These are phyloP conservation scores for Drosophila buzzatii DNA, from an alignment of 2,888 invertebrate species.

Conservation along the genomic window DNA sequence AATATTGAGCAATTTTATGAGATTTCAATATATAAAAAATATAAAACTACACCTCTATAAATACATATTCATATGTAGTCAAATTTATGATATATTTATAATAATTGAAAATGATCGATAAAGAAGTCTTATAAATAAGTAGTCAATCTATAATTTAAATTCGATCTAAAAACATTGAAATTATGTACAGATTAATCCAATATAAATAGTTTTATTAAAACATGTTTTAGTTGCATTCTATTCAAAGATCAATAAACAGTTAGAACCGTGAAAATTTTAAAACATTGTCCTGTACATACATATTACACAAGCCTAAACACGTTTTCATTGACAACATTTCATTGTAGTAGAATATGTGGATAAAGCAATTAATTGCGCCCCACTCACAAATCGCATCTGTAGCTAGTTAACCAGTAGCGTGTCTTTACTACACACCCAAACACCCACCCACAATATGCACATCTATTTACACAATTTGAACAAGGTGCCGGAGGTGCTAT, in stretches of 20 bases:
- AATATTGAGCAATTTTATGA: neutral
- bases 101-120: neutral
- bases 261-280: neutral
- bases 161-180: neutral
- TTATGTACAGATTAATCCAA: too few relatives aligned
- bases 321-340: conserved; percentile 2
- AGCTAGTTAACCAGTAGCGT: conserved; percentile 13
- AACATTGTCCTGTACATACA: conserved; percentile 6
- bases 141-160: neutral
- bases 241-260: neutral
- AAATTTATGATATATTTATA: neutral
- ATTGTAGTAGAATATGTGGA: conserved; percentile 9
- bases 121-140: neutral
- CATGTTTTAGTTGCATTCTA: neutral
- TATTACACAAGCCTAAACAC: neutral
- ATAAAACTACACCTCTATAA: neutral
- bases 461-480: conserved; percentile 18
- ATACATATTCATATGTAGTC: neutral
- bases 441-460: conserved; percentile 14
- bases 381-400: conserved; percentile 11
- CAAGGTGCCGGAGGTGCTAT: conserved; percentile 20
- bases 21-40: neutral
- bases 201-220: neutral
- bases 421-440: conserved; percentile 1
- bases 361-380: neutral